Evolutionary conservation across 2,113 vertebrate genomes (phyloP).

Genomic region (Arothron firmamentum): DNA sequence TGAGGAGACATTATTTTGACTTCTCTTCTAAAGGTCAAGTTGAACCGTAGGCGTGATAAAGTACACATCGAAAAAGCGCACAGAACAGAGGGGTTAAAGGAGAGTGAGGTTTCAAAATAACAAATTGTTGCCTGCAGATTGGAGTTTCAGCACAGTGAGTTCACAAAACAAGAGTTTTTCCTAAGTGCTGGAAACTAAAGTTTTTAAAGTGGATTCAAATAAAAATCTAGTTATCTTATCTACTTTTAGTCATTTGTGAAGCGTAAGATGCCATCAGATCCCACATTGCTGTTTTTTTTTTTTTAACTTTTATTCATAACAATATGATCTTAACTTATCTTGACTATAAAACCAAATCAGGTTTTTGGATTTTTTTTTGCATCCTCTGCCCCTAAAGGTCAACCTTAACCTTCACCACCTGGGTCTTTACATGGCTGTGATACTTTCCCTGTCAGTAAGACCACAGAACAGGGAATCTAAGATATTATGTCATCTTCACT

Average conservation of each 20-base stretch:
- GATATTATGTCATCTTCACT: constrained; percentile 66
- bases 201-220: constrained; percentile 13
- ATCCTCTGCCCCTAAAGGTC: constrained; percentile 25
- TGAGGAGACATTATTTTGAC: constrained; percentile 68
- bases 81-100: constrained; percentile 28
- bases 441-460: constrained; percentile 53
- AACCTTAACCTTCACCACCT: constrained; percentile 43
- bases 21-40: constrained; percentile 64
- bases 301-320: constrained; percentile 25
- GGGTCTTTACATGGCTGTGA: constrained; percentile 51
- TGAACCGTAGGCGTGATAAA: constrained; percentile 62
- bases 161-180: constrained; percentile 28
- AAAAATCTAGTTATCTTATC: constrained; percentile 16
- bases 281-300: constrained; percentile 3
- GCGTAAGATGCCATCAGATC: constrained; percentile 12
- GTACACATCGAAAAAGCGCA: constrained; percentile 23
- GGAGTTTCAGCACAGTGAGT: constrained; percentile 24
- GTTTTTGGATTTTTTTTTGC: background rate
- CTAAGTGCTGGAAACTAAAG: background rate
- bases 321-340: constrained; percentile 32
- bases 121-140: constrained; percentile 47
- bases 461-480: constrained; percentile 49
- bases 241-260: background rate
- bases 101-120: constrained; percentile 63
- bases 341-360: constrained; percentile 20